phyloP scores from a whole-genome alignment of 2,888 invertebrate species.

The Bhutanitis thaidina region DNA sequence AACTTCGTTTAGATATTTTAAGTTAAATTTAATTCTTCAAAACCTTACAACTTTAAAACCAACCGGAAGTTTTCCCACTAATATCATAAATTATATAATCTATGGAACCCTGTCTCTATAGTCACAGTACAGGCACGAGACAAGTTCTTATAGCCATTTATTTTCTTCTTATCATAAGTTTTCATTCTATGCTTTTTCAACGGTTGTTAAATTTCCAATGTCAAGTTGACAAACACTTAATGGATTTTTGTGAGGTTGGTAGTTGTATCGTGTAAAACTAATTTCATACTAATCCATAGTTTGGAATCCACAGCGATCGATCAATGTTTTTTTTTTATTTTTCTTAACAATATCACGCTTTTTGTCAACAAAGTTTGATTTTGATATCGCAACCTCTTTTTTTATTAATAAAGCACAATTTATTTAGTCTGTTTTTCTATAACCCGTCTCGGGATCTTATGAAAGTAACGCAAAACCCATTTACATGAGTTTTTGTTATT shows the following conservation, averaged over 20 bases:
- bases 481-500: conserved; percentile 4
- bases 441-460: neutral
- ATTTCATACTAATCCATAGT: neutral
- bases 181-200: too few relatives aligned
- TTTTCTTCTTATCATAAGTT: too few relatives aligned
- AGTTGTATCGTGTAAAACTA: neutral
- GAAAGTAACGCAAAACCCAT: too few relatives aligned
- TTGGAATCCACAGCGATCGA: neutral
- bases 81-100: too few relatives aligned
- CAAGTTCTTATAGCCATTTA: too few relatives aligned
- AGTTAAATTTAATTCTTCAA: too few relatives aligned
- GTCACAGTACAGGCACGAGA: too few relatives aligned
- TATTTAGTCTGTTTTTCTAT: conserved; percentile 6
- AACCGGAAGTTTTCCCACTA: too few relatives aligned
- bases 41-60: too few relatives aligned
- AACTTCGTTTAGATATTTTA: too few relatives aligned
- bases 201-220: too few relatives aligned
- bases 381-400: neutral
- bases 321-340: conserved; percentile 1
- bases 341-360: neutral
- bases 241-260: neutral
- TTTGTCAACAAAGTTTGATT: conserved; percentile 4
- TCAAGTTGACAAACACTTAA: neutral
- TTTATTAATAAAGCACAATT: conserved; percentile 15
- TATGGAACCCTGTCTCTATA: too few relatives aligned